Conservation (phyloP, 2,888 invertebrate species). For the Mimachlamys varia region DNA sequence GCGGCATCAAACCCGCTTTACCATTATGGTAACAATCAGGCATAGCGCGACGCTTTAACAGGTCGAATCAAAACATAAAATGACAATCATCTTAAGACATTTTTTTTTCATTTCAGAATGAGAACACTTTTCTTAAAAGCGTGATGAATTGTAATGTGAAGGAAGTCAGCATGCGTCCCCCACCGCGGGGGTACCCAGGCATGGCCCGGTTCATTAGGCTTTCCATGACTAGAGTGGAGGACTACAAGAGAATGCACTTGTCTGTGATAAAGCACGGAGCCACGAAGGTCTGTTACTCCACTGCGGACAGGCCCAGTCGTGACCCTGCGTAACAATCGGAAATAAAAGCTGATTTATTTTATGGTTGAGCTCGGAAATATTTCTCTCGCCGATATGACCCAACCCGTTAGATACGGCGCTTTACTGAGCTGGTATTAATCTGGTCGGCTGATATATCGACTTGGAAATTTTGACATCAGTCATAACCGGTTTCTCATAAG, state of each 20-base stretch:
- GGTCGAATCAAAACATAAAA: not conserved
- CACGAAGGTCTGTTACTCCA: not conserved
- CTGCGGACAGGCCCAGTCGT: not conserved
- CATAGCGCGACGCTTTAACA: no score
- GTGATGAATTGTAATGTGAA: not conserved
- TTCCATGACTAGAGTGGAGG: not conserved
- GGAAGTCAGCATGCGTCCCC: not conserved
- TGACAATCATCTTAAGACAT: not conserved
- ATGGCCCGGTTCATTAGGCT: not conserved
- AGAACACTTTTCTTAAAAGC: slow-evolving; percentile 9
- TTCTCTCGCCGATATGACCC: slow-evolving; percentile 22
- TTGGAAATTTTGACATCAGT: slow-evolving; percentile 29
- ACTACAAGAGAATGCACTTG: slow-evolving; percentile 16
- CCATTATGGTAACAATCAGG: no score
- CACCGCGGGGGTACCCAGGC: not conserved
- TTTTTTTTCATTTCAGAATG: not conserved
- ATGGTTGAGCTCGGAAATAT: not conserved
- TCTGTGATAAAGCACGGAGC: not conserved
- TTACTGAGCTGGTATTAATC: not conserved
- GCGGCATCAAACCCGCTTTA: no score
- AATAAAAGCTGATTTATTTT: slow-evolving; percentile 13
- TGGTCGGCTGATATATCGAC: not conserved
- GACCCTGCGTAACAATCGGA: slow-evolving; percentile 3
- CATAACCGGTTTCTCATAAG: not conserved
- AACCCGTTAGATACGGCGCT: not conserved